A percentile compares a stretch with the other conserved stretches of the same genome.
Evolutionary conservation across 2,888 invertebrate species (phyloP).

Genomic region (Spatulosminthurus flaviceps): DNA sequence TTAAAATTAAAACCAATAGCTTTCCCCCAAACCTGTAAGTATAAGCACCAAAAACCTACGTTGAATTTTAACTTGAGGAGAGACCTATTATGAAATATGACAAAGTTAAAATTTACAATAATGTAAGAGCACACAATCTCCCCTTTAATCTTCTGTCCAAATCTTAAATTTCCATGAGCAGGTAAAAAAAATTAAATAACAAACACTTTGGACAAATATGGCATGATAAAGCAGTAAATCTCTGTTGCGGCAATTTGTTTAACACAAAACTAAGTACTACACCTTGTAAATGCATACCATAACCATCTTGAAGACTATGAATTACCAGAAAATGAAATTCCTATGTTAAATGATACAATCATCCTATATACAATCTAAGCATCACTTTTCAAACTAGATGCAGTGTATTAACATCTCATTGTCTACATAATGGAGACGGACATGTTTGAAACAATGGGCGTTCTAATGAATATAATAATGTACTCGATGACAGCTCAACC

Average conservation of each 20-base stretch:
- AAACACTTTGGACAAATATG: constrained; percentile 21
- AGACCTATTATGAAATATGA: too few relatives aligned
- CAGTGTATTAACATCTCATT: constrained; percentile 24
- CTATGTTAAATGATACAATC: neutral
- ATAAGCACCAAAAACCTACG: too few relatives aligned
- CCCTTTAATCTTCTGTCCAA: too few relatives aligned
- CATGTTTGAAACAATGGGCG: constrained; percentile 26
- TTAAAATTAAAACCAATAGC: too few relatives aligned
- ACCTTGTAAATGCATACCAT: neutral
- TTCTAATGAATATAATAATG: constrained; percentile 40
- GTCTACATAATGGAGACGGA: constrained; percentile 22
- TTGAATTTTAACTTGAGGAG: too few relatives aligned
- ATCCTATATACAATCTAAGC: neutral
- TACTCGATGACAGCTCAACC: constrained; percentile 34
- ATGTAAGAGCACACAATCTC: too few relatives aligned
- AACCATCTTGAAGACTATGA: neutral
- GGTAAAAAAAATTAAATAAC: neutral
- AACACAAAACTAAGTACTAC: neutral
- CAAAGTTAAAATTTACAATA: too few relatives aligned
- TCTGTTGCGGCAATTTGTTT: constrained; percentile 8
- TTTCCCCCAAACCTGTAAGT: too few relatives aligned
- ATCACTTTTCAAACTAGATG: constrained; percentile 22
- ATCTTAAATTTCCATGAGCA: too few relatives aligned
- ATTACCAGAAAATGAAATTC: neutral
- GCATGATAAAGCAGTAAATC: constrained; percentile 16